Conservation (phyloP, 2,113 vertebrate genomes). For the Dinomys branickii region DNA sequence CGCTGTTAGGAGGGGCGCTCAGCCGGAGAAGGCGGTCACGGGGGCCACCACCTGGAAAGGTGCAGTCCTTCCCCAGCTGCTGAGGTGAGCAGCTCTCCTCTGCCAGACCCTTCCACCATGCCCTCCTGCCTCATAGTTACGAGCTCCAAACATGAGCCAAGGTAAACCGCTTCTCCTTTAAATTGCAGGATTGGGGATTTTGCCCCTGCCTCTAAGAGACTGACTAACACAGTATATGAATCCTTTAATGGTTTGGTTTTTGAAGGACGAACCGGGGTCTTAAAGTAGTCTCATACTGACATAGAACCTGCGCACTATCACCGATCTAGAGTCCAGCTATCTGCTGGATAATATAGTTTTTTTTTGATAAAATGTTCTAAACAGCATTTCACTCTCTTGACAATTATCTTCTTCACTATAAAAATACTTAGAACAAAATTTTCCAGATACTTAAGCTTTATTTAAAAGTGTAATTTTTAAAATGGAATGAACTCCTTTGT, state of each 20-base stretch:
- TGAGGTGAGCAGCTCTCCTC: neutral
- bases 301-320: too few relatives aligned
- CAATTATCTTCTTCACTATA: conserved; percentile 39
- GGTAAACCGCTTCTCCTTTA: neutral
- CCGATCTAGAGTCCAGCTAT: neutral
- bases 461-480: conserved; percentile 1
- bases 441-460: conserved; percentile 30
- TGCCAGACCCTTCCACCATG: neutral
- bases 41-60: neutral
- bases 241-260: neutral
- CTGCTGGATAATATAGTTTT: neutral
- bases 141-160: neutral
- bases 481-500: conserved; percentile 22
- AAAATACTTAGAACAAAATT: conserved; percentile 18
- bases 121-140: neutral
- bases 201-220: neutral
- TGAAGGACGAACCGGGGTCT: neutral
- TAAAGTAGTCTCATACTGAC: neutral
- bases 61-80: neutral
- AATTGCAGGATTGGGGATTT: neutral
- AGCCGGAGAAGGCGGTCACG: neutral
- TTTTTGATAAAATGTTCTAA: conserved; percentile 54
- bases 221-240: neutral
- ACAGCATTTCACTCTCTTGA: conserved; percentile 26
- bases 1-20: neutral